Conservation (phyloP, 2,797 vertebrate genomes). For the Cygnus olor region DNA sequence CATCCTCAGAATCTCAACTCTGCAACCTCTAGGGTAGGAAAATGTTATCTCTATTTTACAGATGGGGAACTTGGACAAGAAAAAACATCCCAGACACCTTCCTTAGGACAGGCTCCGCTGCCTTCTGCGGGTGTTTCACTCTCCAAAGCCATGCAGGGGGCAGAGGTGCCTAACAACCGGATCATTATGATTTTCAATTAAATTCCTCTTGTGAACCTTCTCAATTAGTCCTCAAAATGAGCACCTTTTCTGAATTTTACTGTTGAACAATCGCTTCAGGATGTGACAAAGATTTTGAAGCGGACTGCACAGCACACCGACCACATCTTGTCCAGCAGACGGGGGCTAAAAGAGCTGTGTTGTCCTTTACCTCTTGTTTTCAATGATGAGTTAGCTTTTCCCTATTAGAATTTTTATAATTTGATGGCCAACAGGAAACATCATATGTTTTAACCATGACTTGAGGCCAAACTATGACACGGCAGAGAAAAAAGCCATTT, state of each 20-base stretch:
- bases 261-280: neutral
- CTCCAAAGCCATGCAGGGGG: neutral
- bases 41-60: neutral
- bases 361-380: neutral
- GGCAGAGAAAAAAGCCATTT: neutral
- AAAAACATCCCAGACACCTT: neutral
- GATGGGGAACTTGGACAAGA: neutral
- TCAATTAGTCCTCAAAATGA: neutral
- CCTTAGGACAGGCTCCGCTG: neutral
- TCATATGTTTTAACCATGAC: rapidly evolving
- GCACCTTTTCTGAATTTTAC: neutral
- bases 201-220: neutral
- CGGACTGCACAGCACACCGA: rapidly evolving
- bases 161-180: too few relatives aligned
- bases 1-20: neutral
- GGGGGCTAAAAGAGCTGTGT: neutral
- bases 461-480: neutral
- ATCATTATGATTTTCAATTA: neutral
- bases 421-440: neutral
- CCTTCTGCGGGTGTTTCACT: neutral
- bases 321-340: neutral
- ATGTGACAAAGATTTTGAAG: neutral
- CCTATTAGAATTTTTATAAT: neutral
- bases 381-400: neutral
- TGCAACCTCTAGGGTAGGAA: neutral